Evolutionary conservation across 2,113 vertebrate genomes (phyloP).

Genomic region (Lanius ludovicianus): DNA sequence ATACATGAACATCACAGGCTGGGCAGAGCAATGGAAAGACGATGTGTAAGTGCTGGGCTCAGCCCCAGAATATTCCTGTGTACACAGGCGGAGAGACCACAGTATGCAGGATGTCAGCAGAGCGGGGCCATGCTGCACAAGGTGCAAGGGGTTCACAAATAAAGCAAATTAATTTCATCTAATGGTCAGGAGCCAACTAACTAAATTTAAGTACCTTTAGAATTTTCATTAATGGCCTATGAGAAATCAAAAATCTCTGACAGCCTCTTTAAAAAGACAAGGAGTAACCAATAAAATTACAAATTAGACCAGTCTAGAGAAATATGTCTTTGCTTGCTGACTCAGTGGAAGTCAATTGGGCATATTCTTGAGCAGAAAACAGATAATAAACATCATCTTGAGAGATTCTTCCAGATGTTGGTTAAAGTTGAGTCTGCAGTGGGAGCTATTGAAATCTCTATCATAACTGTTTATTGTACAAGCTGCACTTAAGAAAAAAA

Average conservation of each 20-base stretch:
- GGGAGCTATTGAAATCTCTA: background rate
- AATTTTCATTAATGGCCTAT: background rate
- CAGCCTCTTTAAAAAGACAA: background rate
- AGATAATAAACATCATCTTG: background rate
- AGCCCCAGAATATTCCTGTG: background rate
- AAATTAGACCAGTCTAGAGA: background rate
- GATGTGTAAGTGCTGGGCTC: background rate
- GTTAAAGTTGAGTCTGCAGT: background rate
- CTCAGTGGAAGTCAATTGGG: background rate
- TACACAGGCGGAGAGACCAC: background rate
- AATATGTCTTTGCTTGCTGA: background rate
- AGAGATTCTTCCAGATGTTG: conserved; percentile 9
- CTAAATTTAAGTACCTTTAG: background rate
- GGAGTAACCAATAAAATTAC: background rate
- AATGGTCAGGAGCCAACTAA: background rate
- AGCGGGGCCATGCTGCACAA: background rate
- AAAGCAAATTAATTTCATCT: background rate
- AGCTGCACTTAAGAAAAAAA: background rate
- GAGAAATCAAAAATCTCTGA: background rate
- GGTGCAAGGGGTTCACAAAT: background rate
- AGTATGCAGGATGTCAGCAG: background rate
- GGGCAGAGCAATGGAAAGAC: background rate
- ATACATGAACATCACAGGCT: background rate
- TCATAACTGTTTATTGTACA: background rate
- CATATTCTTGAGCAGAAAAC: conserved; percentile 1